Percentiles rank a stretch among this genome's conserved stretches.
Conservation (phyloP, 2,797 vertebrate genomes). For the Lithobates sylvaticus region DNA sequence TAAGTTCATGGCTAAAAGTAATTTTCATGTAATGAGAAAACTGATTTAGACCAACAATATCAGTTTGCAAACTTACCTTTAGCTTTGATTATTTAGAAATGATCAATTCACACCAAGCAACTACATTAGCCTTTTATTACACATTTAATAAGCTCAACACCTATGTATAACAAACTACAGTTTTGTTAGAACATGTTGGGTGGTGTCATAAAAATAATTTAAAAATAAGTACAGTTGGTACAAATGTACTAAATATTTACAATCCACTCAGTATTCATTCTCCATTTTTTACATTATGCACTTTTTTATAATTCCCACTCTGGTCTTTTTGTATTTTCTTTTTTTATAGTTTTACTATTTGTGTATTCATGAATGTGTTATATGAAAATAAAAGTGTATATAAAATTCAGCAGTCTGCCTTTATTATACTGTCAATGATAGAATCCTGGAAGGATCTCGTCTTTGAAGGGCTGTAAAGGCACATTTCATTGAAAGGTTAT, state of each 20-base stretch:
- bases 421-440: slow-evolving; percentile 63
- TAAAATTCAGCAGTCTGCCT: slow-evolving; percentile 63
- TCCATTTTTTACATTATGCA: slow-evolving; percentile 69
- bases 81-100: slow-evolving; percentile 14
- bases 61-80: not conserved
- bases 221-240: slow-evolving; percentile 75
- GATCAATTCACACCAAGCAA: slow-evolving; percentile 26
- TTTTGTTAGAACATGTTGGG: slow-evolving; percentile 45
- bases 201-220: slow-evolving; percentile 52
- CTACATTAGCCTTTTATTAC: slow-evolving; percentile 26
- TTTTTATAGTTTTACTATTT: slow-evolving; percentile 68
- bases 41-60: not conserved
- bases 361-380: slow-evolving; percentile 64
- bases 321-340: slow-evolving; percentile 72
- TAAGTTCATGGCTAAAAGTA: not conserved
- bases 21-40: not conserved
- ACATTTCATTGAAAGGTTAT: slow-evolving; percentile 61
- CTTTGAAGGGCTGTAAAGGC: slow-evolving; percentile 61
- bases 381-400: slow-evolving; percentile 64
- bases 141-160: slow-evolving; percentile 28
- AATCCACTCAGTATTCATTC: slow-evolving; percentile 74
- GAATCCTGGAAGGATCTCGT: slow-evolving; percentile 62
- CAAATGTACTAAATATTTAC: slow-evolving; percentile 82
- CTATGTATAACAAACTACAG: slow-evolving; percentile 38
- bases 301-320: slow-evolving; percentile 75